Evolutionary conservation across 2,113 vertebrate genomes (phyloP).

Genomic region (Poeciliopsis retropinna): DNA sequence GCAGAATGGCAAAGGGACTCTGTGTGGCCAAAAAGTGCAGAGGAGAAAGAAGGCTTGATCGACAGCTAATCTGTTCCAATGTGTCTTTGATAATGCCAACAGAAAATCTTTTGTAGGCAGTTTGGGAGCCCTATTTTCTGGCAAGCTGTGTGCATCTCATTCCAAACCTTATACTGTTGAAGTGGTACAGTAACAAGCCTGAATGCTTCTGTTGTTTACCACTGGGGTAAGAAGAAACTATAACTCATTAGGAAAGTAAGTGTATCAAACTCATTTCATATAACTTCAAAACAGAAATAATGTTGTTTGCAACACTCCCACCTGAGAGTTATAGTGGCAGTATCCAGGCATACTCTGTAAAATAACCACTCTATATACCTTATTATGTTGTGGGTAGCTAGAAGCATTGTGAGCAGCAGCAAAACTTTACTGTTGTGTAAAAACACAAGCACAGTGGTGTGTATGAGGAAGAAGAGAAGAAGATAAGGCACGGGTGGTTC

Average conservation of each 20-base stretch:
- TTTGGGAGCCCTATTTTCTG: conserved; percentile 14
- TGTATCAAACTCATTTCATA: conserved; percentile 49
- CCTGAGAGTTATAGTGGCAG: conserved; percentile 26
- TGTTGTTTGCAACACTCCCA: conserved; percentile 25
- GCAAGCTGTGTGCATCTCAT: conserved; percentile 18
- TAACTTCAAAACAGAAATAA: conserved; percentile 17
- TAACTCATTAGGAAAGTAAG: conserved; percentile 44
- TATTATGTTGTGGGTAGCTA: conserved; percentile 14
- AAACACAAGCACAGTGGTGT: no score
- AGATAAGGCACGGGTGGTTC: conserved; percentile 49
- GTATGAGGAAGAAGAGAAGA: conserved; percentile 18
- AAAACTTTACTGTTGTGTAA: conserved; percentile 14
- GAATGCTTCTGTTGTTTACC: conserved; percentile 28
- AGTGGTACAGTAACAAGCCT: conserved; percentile 18
- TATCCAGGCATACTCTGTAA: background rate
- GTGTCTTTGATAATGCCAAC: conserved; percentile 23
- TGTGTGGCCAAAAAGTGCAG: conserved; percentile 11
- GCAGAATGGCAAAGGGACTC: conserved; percentile 18
- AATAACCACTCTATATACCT: conserved; percentile 14
- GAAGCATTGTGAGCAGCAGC: conserved; percentile 19
- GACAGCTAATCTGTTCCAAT: conserved; percentile 51
- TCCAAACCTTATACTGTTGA: conserved; percentile 20
- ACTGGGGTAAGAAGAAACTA: conserved; percentile 25
- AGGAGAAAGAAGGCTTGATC: conserved; percentile 19
- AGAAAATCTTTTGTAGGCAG: conserved; percentile 26